A percentile compares a stretch with the other conserved stretches of the same genome.
Evolutionary conservation across 2,797 vertebrate genomes (phyloP).

Genomic region (Epinephelus malabaricus): DNA sequence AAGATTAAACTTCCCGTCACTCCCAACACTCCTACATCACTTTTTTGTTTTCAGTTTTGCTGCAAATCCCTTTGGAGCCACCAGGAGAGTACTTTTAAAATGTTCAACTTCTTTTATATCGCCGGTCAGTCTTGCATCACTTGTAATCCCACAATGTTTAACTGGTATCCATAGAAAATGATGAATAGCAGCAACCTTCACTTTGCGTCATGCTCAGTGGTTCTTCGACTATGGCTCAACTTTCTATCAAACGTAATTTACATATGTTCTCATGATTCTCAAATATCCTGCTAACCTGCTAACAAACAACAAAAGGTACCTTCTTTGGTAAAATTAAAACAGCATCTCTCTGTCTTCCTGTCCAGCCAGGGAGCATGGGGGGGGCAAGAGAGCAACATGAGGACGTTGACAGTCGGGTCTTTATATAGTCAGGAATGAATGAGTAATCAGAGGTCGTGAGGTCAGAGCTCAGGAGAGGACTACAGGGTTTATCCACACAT

Average conservation of each 20-base stretch:
- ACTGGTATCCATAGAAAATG: too few species aligned
- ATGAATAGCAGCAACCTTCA: too few species aligned
- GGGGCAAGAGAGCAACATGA: slow-evolving; percentile 16
- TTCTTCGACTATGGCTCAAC: background rate
- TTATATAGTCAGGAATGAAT: slow-evolving; percentile 46
- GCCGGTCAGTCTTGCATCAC: too few species aligned
- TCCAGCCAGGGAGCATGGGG: slow-evolving; percentile 27
- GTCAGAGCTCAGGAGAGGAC: slow-evolving; percentile 51
- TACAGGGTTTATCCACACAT: slow-evolving; percentile 34
- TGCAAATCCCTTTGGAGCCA: too few species aligned
- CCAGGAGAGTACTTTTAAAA: too few species aligned
- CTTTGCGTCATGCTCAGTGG: background rate
- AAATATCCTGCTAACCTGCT: background rate
- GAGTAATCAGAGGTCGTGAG: slow-evolving; percentile 39
- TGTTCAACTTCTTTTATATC: too few species aligned
- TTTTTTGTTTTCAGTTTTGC: too few species aligned
- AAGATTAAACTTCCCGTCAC: too few species aligned
- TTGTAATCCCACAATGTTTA: too few species aligned
- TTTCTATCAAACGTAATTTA: background rate
- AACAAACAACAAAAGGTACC: background rate
- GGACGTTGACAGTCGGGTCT: slow-evolving; percentile 51
- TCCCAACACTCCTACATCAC: too few species aligned
- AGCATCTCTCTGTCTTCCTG: background rate
- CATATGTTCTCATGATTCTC: background rate
- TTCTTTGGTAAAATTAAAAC: background rate